These are phyloP conservation scores for Chamaetylas fuelleborni DNA, from an alignment of 2,113 vertebrate genomes.

Conservation along the genomic window DNA sequence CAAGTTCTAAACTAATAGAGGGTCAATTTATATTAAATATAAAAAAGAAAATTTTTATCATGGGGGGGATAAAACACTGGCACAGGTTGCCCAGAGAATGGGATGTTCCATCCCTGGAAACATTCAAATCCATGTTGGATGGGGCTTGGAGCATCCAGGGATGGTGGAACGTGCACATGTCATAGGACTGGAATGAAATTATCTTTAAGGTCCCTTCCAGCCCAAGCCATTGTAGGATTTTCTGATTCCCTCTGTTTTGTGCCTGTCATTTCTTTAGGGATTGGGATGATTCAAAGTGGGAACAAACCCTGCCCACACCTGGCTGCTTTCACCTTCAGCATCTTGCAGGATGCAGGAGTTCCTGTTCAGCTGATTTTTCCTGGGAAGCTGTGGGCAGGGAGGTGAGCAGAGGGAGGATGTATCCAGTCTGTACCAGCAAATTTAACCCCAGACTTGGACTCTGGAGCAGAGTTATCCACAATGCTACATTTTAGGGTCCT, in stretches of 20 bases:
- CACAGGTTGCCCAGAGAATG: background rate
- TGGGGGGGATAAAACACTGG: background rate
- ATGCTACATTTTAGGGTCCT: background rate
- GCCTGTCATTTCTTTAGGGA: background rate
- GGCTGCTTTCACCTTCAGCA: background rate
- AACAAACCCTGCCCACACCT: background rate
- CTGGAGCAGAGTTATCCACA: background rate
- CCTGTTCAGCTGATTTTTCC: background rate
- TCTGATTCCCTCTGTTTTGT: background rate
- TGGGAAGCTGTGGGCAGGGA: background rate
- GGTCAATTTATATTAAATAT: background rate
- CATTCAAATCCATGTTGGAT: fast-evolving
- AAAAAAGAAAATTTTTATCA: background rate
- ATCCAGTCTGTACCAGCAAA: background rate
- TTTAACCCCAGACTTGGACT: background rate
- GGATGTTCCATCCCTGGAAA: background rate
- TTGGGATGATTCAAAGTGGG: background rate
- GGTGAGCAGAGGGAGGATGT: background rate
- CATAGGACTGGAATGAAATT: fast-evolving
- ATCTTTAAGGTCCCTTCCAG: background rate
- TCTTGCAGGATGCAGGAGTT: background rate
- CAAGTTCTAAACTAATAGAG: background rate
- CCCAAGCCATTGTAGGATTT: background rate
- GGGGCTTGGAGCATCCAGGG: background rate
- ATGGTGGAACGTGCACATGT: background rate